Evolutionary conservation across 2,888 invertebrate genomes (phyloP).

Genomic region (Sarcophaga variegata): DNA sequence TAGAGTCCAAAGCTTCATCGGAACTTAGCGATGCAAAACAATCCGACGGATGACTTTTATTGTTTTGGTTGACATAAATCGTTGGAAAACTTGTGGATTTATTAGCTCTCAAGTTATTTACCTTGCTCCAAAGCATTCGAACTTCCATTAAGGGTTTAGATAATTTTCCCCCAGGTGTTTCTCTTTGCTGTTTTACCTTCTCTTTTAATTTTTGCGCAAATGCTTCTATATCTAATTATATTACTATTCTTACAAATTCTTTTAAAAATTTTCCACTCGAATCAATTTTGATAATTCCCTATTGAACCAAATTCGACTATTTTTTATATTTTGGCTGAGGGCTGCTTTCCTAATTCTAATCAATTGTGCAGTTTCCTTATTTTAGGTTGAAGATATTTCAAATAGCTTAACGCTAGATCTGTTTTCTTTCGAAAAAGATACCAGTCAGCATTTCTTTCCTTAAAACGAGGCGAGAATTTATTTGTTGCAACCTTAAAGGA

Average conservation of each 20-base stretch:
- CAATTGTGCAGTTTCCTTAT: too few relatives aligned
- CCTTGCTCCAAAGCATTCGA: not conserved
- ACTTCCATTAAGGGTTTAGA: slow-evolving; percentile 13
- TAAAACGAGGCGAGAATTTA: slow-evolving; percentile 14
- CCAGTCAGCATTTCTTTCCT: too few relatives aligned
- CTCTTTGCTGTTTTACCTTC: too few relatives aligned
- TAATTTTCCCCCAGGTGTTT: not conserved
- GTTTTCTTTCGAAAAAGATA: too few relatives aligned
- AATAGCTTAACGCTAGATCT: too few relatives aligned
- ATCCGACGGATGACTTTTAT: not conserved
- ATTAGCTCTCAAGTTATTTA: slow-evolving; percentile 1
- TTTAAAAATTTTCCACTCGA: not conserved
- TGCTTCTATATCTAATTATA: not conserved
- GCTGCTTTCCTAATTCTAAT: too few relatives aligned
- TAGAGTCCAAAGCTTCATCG: not conserved
- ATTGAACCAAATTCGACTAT: not conserved
- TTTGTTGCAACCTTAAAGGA: not conserved
- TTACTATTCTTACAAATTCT: not conserved
- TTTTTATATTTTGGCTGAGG: not conserved
- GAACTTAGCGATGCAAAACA: slow-evolving; percentile 27
- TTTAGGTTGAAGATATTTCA: too few relatives aligned
- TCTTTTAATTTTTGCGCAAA: too few relatives aligned
- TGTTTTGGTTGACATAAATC: not conserved
- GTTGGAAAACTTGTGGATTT: not conserved
- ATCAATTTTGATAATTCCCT: not conserved